These are phyloP conservation scores for Butastur rufipennis DNA, from an alignment of 2,113 vertebrate species.

Conservation along the genomic window DNA sequence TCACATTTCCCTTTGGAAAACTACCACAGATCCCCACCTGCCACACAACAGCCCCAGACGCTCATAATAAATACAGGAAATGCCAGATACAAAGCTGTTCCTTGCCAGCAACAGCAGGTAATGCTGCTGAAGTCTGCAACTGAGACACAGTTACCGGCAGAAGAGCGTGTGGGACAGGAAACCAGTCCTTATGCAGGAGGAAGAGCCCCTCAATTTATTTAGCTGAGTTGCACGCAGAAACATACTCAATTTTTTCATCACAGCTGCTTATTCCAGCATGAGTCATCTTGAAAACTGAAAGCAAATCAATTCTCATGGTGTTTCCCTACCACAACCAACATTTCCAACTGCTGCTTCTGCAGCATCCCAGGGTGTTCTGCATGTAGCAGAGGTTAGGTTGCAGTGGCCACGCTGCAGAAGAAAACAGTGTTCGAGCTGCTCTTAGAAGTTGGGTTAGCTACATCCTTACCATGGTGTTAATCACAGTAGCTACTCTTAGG, in stretches of 20 bases:
- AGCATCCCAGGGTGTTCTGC: not conserved
- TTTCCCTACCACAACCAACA: not conserved
- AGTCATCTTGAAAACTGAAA: not conserved
- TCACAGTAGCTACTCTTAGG: fast-evolving
- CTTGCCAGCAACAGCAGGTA: not conserved
- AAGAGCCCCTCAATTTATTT: not conserved
- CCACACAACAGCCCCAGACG: not conserved
- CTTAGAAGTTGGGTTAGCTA: not conserved
- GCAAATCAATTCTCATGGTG: not conserved
- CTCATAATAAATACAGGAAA: not conserved
- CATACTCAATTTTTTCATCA: not conserved
- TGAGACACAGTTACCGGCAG: not conserved
- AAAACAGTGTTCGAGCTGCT: fast-evolving
- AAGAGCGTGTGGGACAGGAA: not conserved
- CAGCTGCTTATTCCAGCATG: not conserved
- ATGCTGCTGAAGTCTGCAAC: not conserved
- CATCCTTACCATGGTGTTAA: fast-evolving
- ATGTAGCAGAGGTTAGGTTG: fast-evolving
- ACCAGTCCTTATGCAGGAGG: not conserved
- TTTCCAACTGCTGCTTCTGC: not conserved
- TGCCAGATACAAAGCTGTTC: not conserved
- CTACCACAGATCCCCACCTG: not conserved
- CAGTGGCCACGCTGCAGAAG: not conserved
- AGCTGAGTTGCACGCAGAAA: not conserved
- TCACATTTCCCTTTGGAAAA: not conserved